Conservation (phyloP, 2,888 invertebrate genomes). For the Chydorus sphaericus region DNA sequence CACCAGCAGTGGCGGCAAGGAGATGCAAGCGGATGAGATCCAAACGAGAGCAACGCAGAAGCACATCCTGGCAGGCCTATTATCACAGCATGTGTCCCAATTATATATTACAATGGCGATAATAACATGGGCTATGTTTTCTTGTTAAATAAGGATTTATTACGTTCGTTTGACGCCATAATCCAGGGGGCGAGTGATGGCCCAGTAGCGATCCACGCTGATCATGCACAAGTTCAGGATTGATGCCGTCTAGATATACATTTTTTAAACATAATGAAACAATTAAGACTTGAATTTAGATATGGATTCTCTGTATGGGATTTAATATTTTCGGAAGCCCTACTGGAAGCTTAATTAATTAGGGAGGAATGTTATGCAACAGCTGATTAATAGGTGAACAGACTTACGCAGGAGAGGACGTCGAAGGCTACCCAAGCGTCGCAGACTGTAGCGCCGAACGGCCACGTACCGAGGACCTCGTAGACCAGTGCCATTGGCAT, state of each 20-base stretch:
- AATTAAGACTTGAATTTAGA: too few relatives aligned
- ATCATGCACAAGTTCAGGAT: conserved; percentile 96
- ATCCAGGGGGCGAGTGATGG: conserved; percentile 81
- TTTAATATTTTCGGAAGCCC: too few relatives aligned
- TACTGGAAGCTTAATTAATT: too few relatives aligned
- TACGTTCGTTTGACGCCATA: conserved; percentile 92
- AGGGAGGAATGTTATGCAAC: too few relatives aligned
- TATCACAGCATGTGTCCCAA: too few relatives aligned
- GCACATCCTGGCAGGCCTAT: conserved; percentile 77
- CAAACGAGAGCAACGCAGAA: conserved; percentile 80
- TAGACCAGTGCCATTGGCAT: conserved; percentile 95
- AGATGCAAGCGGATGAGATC: conserved; percentile 84
- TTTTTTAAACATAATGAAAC: too few relatives aligned
- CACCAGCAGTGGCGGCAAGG: conserved; percentile 76
- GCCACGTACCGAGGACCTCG: conserved; percentile 85
- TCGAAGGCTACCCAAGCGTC: conserved; percentile 96
- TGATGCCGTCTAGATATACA: too few relatives aligned
- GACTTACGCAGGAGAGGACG: conserved; percentile 87
- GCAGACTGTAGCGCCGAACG: conserved; percentile 79
- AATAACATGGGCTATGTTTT: too few relatives aligned
- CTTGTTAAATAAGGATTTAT: too few relatives aligned
- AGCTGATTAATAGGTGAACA: too few relatives aligned
- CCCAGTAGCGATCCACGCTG: conserved; percentile 87
- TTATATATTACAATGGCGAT: too few relatives aligned
- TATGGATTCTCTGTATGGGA: too few relatives aligned